These are phyloP conservation scores for Ovibos moschatus DNA, from an alignment of 2,113 vertebrate genomes.

Conservation along the genomic window DNA sequence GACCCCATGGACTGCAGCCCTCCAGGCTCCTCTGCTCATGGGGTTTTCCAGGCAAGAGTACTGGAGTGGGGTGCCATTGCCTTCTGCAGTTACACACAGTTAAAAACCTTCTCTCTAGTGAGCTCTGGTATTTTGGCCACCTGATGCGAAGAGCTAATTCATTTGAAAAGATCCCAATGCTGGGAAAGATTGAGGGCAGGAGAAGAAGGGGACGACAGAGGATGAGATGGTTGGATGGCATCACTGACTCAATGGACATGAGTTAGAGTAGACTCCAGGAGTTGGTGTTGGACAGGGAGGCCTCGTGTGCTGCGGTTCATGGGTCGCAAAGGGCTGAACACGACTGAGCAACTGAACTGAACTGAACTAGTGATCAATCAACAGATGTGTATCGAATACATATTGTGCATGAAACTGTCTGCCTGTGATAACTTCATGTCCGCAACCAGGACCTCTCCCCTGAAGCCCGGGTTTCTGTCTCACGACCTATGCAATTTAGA, in stretches of 20 bases:
- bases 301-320: background rate
- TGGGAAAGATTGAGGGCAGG: background rate
- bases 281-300: background rate
- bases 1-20: too few relatives aligned
- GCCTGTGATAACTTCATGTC: background rate
- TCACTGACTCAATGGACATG: background rate
- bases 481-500: background rate
- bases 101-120: background rate
- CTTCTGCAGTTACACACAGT: background rate
- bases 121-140: background rate
- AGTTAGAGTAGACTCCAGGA: background rate
- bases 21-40: too few relatives aligned
- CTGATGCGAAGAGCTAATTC: background rate
- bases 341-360: background rate
- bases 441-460: background rate
- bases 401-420: background rate
- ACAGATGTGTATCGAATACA: background rate
- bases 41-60: too few relatives aligned
- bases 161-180: background rate
- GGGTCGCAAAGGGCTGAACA: background rate
- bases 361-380: background rate
- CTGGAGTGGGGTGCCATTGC: too few relatives aligned
- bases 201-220: background rate
- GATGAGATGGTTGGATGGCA: background rate
- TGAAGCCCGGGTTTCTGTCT: background rate